Evolutionary conservation across 2,113 vertebrate species (phyloP).

Genomic region (Brevimyrus niger): DNA sequence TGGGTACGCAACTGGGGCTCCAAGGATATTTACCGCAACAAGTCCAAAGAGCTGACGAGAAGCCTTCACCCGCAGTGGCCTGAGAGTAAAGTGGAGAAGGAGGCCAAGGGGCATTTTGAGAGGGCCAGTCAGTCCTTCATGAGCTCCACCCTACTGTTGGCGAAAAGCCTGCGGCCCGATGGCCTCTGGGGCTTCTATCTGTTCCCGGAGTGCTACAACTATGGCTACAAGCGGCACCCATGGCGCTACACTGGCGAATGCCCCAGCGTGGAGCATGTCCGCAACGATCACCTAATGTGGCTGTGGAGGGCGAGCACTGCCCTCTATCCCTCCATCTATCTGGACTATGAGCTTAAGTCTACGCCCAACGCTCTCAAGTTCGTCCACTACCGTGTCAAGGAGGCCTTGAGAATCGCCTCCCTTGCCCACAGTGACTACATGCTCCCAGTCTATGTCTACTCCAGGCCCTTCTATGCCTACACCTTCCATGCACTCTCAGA

Average conservation of each 20-base stretch:
- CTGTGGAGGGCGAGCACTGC: constrained; percentile 79
- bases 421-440: constrained; percentile 64
- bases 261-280: constrained; percentile 69
- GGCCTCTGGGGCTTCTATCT: constrained; percentile 86
- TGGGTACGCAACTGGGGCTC: constrained; percentile 85
- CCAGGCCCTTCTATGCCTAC: constrained; percentile 82
- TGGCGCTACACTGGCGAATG: constrained; percentile 74
- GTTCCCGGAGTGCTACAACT: constrained; percentile 89
- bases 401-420: constrained; percentile 77
- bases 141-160: constrained; percentile 72
- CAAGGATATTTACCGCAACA: constrained; percentile 75
- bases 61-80: constrained; percentile 73
- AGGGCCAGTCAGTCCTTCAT: constrained; percentile 70
- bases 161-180: constrained; percentile 62
- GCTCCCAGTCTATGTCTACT: constrained; percentile 82
- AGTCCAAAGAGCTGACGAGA: constrained; percentile 72
- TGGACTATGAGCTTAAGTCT: constrained; percentile 75
- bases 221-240: constrained; percentile 74
- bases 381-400: constrained; percentile 78
- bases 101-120: constrained; percentile 78
- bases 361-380: constrained; percentile 76
- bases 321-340: constrained; percentile 79
- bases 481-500: constrained; percentile 74
- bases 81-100: constrained; percentile 63
- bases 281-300: constrained; percentile 79